phyloP scores from a whole-genome alignment of 2,797 vertebrate genomes.

The Siniperca obscura region DNA sequence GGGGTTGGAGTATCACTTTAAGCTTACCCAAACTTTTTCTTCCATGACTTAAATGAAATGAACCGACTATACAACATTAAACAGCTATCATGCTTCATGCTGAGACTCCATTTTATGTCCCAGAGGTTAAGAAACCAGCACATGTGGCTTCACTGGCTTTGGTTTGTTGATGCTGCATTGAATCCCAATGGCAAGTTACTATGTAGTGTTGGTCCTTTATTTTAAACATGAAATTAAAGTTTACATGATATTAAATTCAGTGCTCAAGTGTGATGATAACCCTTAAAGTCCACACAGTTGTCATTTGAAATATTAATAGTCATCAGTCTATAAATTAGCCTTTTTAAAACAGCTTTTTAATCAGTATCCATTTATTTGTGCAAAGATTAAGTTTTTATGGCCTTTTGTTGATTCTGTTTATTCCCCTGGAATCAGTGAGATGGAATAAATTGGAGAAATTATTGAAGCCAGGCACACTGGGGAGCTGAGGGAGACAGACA shows the following conservation, averaged over 20 bases:
- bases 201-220: not conserved
- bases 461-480: conserved; percentile 76
- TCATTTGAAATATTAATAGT: conserved; percentile 27
- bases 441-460: conserved; percentile 72
- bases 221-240: conserved; percentile 15
- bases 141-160: conserved; percentile 28
- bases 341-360: conserved; percentile 41
- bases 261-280: conserved; percentile 21
- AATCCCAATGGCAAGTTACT: conserved; percentile 7
- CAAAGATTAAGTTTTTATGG: conserved; percentile 52
- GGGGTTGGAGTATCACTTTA: conserved; percentile 41
- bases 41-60: conserved; percentile 57
- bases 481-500: conserved; percentile 60
- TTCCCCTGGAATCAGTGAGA: conserved; percentile 59
- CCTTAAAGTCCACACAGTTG: conserved; percentile 16
- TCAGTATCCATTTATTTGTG: conserved; percentile 59
- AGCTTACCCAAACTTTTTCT: conserved; percentile 29
- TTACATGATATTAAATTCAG: conserved; percentile 13
- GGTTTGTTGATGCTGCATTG: conserved; percentile 9
- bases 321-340: conserved; percentile 31
- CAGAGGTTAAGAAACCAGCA: conserved; percentile 21
- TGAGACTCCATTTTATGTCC: conserved; percentile 30
- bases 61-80: conserved; percentile 47
- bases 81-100: conserved; percentile 36
- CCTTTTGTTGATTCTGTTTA: conserved; percentile 62